These are phyloP conservation scores for Lordiphosa mommai DNA, from an alignment of 1,140 invertebrate genomes.

Conservation along the genomic window DNA sequence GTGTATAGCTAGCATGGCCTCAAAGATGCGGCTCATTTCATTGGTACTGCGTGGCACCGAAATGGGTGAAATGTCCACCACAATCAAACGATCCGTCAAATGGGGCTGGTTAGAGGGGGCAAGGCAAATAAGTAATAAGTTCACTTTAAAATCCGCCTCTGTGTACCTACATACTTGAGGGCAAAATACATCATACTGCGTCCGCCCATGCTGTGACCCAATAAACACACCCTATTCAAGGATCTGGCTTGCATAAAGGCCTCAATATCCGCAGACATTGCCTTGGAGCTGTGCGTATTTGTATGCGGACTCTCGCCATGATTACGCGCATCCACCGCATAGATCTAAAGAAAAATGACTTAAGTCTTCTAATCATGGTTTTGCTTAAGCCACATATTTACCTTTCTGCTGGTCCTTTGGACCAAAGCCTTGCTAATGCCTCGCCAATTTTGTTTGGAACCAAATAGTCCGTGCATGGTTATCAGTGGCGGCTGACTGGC, in stretches of 20 bases:
- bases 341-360: constrained; percentile 80
- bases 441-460: constrained; percentile 92
- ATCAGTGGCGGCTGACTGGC: constrained; percentile 83
- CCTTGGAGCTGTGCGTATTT: constrained; percentile 84
- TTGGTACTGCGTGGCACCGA: constrained; percentile 83
- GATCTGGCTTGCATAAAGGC: constrained; percentile 80
- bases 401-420: constrained; percentile 82
- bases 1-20: constrained; percentile 83
- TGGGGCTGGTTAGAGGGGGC: too few species aligned
- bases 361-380: neutral
- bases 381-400: constrained; percentile 66
- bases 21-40: constrained; percentile 84
- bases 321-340: constrained; percentile 92
- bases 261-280: constrained; percentile 87
- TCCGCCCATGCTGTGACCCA: constrained; percentile 96
- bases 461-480: constrained; percentile 92
- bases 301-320: constrained; percentile 94
- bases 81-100: constrained; percentile 88
- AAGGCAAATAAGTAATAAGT: too few species aligned
- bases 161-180: constrained; percentile 82
- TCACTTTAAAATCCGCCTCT: too few species aligned
- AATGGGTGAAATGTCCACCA: constrained; percentile 92
- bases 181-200: constrained; percentile 90
- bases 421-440: constrained; percentile 87
- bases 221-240: constrained; percentile 83